These are phyloP conservation scores for Artibeus jamaicensis DNA, from an alignment of 2,797 vertebrate species.

Conservation along the genomic window DNA sequence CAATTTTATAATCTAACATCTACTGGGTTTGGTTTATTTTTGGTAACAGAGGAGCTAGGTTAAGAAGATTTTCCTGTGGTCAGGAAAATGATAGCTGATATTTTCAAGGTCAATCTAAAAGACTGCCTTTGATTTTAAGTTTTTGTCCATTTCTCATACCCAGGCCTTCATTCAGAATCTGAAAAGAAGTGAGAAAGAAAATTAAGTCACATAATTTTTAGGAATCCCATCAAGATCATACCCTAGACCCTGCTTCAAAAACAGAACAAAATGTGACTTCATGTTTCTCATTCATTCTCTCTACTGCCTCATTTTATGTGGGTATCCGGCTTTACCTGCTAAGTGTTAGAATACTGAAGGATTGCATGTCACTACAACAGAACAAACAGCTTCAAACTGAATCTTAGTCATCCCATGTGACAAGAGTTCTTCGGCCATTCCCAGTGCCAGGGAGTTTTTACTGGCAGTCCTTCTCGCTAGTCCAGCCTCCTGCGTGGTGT, in stretches of 20 bases:
- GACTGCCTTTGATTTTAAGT: background rate
- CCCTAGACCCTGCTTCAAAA: conserved; percentile 17
- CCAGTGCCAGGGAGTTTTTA: background rate
- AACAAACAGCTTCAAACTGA: background rate
- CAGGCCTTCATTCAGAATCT: conserved; percentile 11
- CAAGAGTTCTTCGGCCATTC: background rate
- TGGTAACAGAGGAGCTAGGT: background rate
- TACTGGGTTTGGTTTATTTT: background rate
- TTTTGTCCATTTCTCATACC: conserved; percentile 1
- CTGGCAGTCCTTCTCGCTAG: background rate
- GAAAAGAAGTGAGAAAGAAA: conserved; percentile 30
- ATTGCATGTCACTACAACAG: background rate
- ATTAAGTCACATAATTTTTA: background rate
- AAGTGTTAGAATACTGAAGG: background rate
- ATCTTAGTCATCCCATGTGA: background rate
- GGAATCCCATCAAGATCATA: background rate
- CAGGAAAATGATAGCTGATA: background rate
- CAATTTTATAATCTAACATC: conserved; percentile 1
- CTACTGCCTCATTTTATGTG: background rate
- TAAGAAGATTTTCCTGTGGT: conserved; percentile 24
- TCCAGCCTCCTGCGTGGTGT: background rate
- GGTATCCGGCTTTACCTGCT: background rate
- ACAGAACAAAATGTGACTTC: background rate
- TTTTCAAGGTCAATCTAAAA: background rate
- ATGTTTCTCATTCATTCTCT: background rate